Evolutionary conservation across 2,113 vertebrate species (phyloP), one percentile per base, ranked within the genome.

Genomic region (Cairina moschata): DNA sequence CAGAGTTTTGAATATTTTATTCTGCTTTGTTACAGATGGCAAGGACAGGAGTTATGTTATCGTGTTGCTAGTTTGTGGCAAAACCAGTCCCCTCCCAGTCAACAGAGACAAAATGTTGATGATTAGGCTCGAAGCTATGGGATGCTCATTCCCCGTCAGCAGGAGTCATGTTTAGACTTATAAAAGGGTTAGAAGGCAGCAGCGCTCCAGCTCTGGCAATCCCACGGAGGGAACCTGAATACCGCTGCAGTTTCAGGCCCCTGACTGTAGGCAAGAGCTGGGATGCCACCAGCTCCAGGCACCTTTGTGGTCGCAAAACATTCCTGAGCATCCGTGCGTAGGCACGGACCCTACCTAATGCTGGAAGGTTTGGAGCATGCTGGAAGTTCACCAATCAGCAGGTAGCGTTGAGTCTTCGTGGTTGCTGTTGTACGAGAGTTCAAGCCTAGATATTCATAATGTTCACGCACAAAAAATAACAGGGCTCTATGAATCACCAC

Each of bases 1-100:
- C 54, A 26, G 29, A 5, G 80, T 66, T 93, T 67, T 73, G 69
- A 91, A 83, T 94, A 86, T 93, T 95, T 95, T 76, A 90, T 95
- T 93, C 83, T 90, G 84, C 86, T 83, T 94, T 66, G 40, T 40
- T 96, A 93, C 81, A 93, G 86, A 95, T 58, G 60, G 93, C 83
- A 92, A 96, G 62, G 88, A 94, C 81, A 77, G 91, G 77, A 89
- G 81, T 79, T 84, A 62, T 25, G 77, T 52, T 93, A 93, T 8
- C 25, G 0, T 69, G 86, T 80, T 66, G 83, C 74, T 93, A 91
- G 89, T 92, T 95, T 93, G 89, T 73, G 74, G 92, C 91, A 94
- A 94, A 91, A 86, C 86, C 93, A 74, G 80, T 63, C 88, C 91
- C 74, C 92, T 92, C 90, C 84, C 73, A 92, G 81, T 72, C 62